Evolutionary conservation across 2,113 vertebrate genomes (phyloP), one percentile per base, ranked within the genome.

Genomic region (Tor tambroides): DNA sequence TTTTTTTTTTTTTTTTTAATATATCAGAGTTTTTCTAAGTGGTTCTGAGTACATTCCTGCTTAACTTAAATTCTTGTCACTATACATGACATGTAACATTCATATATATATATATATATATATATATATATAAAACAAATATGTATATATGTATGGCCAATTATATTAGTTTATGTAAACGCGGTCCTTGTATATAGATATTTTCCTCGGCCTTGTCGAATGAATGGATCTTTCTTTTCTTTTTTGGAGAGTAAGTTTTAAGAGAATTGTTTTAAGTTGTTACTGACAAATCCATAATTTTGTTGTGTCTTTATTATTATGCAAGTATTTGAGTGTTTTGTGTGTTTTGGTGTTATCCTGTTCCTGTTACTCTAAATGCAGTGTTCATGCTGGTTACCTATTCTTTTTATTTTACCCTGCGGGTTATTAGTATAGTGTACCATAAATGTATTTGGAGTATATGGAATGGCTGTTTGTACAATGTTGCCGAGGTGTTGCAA

Each of bases 21-120:
- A 87, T 86, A 91, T 93, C 87, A 46, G 65, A 92, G 80, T 91
- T 91, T 91, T 91, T 88, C 49, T 90, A 87, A 90, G 91, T 85
- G 92, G 88, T 92, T 93, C 91, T n/a, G n/a, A 93, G 87, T 92
- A 94, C 94, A 95, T 95, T 95, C 94, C 93, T 94, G 84, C 91
- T 92, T 95, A 94, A 95, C 94, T 96, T 95, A 95, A 95, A 91
- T 61, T 92, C 94, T 86, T 92, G 90, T 93, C 77, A 90, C 93
- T 91, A 93, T 94, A 92, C 91, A 91, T 95, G 92, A 93, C 91
- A 91, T 89, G 92, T 91, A 92, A 88, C 67, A 91, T 93, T 87
- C 85, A 91, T 88, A 90, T 69, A 89, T 88, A 92, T 79, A 89
- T n/a, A n/a, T n/a, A 0, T 41, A 41, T 41, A 8, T 9, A 41